A percentile compares a stretch with the other conserved stretches of the same genome.
Conservation (phyloP, 2,113 vertebrate genomes). For the Calyptomena viridis region DNA sequence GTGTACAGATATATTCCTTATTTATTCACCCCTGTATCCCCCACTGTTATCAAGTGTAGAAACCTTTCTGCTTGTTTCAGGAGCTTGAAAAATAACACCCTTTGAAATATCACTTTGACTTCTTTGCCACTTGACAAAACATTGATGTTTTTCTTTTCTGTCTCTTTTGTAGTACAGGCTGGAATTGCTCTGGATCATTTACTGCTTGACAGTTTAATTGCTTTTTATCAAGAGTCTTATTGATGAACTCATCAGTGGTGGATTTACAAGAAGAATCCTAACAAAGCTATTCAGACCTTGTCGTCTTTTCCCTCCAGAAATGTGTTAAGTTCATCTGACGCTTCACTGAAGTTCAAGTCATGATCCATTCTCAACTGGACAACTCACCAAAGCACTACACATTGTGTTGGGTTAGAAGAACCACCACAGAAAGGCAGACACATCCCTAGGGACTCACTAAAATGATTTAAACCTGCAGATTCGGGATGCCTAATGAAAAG, state of each 20-base stretch:
- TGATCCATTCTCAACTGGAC: not conserved
- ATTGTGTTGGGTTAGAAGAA: not conserved
- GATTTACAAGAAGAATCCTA: not conserved
- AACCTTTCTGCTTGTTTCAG: not conserved
- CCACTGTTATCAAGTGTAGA: not conserved
- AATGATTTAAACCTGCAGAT: not conserved
- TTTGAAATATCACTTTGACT: not conserved
- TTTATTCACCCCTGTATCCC: not conserved
- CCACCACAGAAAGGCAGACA: not conserved
- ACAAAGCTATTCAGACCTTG: not conserved
- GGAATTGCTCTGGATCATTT: not conserved
- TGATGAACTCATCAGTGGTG: not conserved
- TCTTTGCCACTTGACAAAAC: conserved; percentile 2
- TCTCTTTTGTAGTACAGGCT: not conserved
- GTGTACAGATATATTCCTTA: not conserved
- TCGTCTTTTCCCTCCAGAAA: not conserved
- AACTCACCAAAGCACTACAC: not conserved
- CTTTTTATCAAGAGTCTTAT: conserved; percentile 7
- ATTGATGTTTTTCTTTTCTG: not conserved
- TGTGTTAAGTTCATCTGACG: not conserved
- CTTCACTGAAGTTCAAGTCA: not conserved
- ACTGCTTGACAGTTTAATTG: not conserved
- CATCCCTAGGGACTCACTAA: not conserved
- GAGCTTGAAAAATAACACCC: not conserved
- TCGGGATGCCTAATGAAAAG: not conserved